phyloP scores from a whole-genome alignment of 2,888 invertebrate genomes.

The Tortrix viridana region DNA sequence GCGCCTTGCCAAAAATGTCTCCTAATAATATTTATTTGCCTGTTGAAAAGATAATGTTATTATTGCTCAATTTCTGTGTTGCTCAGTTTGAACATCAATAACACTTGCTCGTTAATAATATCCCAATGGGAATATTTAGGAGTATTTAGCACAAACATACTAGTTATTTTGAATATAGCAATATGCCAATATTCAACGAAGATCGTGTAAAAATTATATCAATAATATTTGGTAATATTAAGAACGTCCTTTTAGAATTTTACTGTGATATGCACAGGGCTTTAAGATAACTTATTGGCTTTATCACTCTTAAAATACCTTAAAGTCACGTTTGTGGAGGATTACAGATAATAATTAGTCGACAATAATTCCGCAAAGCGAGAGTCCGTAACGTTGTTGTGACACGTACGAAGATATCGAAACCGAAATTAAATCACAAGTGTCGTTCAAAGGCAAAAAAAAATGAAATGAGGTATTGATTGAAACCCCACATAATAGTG shows the following conservation, averaged over 20 bases:
- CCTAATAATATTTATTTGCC: constrained; percentile 49
- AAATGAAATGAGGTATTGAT: too few species aligned
- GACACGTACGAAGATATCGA: constrained; percentile 10
- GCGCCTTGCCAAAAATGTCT: constrained; percentile 76
- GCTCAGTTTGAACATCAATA: constrained; percentile 55
- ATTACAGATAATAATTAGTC: constrained; percentile 16
- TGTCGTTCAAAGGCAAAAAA: too few species aligned
- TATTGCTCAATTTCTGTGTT: constrained; percentile 49
- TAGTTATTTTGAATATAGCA: neutral
- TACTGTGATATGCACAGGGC: constrained; percentile 65
- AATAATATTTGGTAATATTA: neutral
- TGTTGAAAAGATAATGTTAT: constrained; percentile 42
- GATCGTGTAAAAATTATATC: neutral
- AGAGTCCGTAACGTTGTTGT: constrained; percentile 1
- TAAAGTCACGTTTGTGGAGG: constrained; percentile 17
- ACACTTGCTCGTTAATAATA: constrained; percentile 1
- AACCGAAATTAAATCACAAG: neutral
- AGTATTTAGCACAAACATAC: neutral
- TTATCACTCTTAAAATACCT: constrained; percentile 19
- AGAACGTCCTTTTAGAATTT: constrained; percentile 55
- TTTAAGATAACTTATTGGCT: constrained; percentile 12
- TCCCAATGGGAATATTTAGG: neutral
- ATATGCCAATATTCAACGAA: neutral
- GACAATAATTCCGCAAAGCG: constrained; percentile 17
- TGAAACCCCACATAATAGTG: too few species aligned